Evolutionary conservation across 2,888 invertebrate genomes (phyloP).

Genomic region (Lysandra bellargus): DNA sequence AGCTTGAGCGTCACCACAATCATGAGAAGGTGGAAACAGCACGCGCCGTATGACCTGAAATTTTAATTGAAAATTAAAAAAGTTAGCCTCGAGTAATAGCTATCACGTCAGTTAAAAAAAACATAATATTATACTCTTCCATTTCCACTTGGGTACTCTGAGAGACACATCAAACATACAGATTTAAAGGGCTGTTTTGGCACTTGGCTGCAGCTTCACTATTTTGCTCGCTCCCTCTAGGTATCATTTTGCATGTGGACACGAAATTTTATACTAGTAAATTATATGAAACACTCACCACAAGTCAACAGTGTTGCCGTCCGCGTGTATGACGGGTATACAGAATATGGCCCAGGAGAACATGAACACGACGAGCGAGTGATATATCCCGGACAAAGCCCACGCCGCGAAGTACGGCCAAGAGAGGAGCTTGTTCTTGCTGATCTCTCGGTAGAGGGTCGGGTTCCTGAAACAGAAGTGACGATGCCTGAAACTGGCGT

Average conservation of each 20-base stretch:
- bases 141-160: too few relatives aligned
- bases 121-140: too few relatives aligned
- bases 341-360: slow-evolving; percentile 69
- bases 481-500: too few relatives aligned
- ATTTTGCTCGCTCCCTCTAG: too few relatives aligned
- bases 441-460: slow-evolving; percentile 83
- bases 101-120: too few relatives aligned
- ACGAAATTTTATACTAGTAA: background rate
- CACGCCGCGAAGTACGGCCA: slow-evolving; percentile 82
- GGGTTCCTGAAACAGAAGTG: slow-evolving; percentile 75
- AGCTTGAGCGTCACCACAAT: slow-evolving; percentile 82
- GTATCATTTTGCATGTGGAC: too few relatives aligned
- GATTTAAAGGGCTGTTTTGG: too few relatives aligned
- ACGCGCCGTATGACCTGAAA: slow-evolving; percentile 80
- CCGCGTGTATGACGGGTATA: slow-evolving; percentile 71
- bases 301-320: slow-evolving; percentile 77
- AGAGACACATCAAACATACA: too few relatives aligned
- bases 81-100: too few relatives aligned
- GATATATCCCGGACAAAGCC: slow-evolving; percentile 82
- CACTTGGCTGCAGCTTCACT: too few relatives aligned
- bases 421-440: slow-evolving; percentile 83
- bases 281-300: slow-evolving; percentile 55
- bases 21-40: slow-evolving; percentile 79
- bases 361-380: slow-evolving; percentile 82
- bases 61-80: too few relatives aligned